Conservation (phyloP, 1,140 invertebrate species). For the Lutraria rhynchaena region DNA sequence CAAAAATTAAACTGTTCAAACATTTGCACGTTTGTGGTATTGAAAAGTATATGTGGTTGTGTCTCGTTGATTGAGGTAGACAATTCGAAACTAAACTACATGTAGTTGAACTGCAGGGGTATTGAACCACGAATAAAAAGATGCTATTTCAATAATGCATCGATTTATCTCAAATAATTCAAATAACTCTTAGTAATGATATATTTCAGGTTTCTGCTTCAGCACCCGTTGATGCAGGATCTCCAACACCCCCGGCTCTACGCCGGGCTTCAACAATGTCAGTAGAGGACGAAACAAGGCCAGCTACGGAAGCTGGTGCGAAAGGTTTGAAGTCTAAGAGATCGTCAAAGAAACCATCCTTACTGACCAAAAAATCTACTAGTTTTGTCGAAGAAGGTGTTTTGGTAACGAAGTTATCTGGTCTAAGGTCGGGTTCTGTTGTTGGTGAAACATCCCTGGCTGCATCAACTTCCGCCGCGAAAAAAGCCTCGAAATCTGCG, state of each 20-base stretch:
- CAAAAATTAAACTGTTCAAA: too few relatives aligned
- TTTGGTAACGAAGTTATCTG: constrained; percentile 46
- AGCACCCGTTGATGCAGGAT: neutral
- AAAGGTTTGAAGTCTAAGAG: neutral
- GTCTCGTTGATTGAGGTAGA: too few relatives aligned
- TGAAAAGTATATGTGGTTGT: too few relatives aligned
- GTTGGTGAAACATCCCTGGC: constrained; percentile 39
- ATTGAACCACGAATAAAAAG: too few relatives aligned
- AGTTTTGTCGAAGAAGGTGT: constrained; percentile 49
- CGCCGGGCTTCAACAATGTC: constrained; percentile 51
- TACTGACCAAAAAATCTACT: constrained; percentile 38
- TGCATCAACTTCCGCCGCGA: neutral
- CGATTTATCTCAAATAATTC: too few relatives aligned
- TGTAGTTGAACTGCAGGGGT: too few relatives aligned
- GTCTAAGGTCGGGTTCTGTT: constrained; percentile 33
- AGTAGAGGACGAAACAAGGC: constrained; percentile 7
- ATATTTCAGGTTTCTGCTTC: constrained; percentile 36
- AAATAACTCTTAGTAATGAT: too few relatives aligned
- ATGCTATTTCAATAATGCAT: too few relatives aligned
- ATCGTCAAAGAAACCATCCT: constrained; percentile 25
- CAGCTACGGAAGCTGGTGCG: neutral
- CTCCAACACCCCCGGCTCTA: constrained; percentile 21
- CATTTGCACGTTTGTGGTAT: too few relatives aligned
- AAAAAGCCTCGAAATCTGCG: constrained; percentile 22
- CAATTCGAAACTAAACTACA: too few relatives aligned